Base-by-base conservation (phyloP, 2,113 vertebrate species). In the Canis aureus region DNA sequence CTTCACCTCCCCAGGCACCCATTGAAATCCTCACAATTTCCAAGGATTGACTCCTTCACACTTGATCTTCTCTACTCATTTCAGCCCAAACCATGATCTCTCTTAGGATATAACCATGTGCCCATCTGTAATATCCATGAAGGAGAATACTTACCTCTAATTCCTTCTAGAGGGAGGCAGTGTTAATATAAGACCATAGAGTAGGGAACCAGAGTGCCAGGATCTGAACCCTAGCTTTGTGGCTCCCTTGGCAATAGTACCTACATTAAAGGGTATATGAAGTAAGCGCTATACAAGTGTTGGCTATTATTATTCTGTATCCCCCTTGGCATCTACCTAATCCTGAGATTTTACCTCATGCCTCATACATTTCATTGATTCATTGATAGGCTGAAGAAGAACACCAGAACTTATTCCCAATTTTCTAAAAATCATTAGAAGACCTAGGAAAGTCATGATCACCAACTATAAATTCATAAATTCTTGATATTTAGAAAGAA, bases 11-110 rank as follows among this genome's bases (percentile, higher is more conserved):
- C 22, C 17, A 53, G 84, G 19, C 3, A 43, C 35, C 51, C 91
- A 27, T 6, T 83, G 74, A 93, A 91, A 78, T 91, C 23, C 23
- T 87, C 43, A 25, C 27, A 27, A 16, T 92, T 91, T 89, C 57
- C 49, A 35, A 69, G 43, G 5, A 81, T 19, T 84, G 86, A 11
- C 43, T 91, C 71, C 27, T 83, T 69, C 4, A 55, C 3, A 43
- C n/a, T 78, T 94, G 17, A 43, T 85, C n/a, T 73, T 89, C 79
- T 64, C 66, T 93, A 51, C 62, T 20, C 51, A 43, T 93, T 74
- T 93, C 80, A 93, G 2, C 19, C 32, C 49, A 94, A n/a, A 73
- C 27, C 2, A 78, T 49, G 22, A 32, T 73, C 74, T 94, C 51
- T 89, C 69, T 19, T 29, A 78, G 51, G 43, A 67, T 3, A 22